Conservation (phyloP, 2,888 invertebrate genomes). For the Tiliacea citrago region DNA sequence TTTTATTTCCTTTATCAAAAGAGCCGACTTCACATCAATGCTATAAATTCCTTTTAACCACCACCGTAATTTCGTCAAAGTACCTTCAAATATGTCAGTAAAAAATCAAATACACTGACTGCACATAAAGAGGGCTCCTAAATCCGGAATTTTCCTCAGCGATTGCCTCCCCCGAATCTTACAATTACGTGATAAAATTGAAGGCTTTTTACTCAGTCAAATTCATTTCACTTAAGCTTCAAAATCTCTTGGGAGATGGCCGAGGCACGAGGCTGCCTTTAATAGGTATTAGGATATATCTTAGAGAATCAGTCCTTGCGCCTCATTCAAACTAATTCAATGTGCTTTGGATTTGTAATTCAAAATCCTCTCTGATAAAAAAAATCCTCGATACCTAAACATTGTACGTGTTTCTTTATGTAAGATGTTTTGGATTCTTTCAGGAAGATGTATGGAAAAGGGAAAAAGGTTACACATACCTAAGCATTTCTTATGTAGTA, state of each 20-base stretch:
- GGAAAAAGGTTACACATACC: not conserved
- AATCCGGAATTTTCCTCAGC: slow-evolving; percentile 61
- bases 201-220: slow-evolving; percentile 78
- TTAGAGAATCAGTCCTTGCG: slow-evolving; percentile 66
- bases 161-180: slow-evolving; percentile 67
- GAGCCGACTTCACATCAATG: not conserved
- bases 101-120: slow-evolving; percentile 61
- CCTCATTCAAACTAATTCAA: slow-evolving; percentile 67
- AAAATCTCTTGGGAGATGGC: slow-evolving; percentile 71
- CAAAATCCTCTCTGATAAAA: slow-evolving; percentile 48
- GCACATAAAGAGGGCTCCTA: slow-evolving; percentile 50
- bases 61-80: slow-evolving; percentile 33
- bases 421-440: not conserved
- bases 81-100: slow-evolving; percentile 47
- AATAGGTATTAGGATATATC: slow-evolving; percentile 73
- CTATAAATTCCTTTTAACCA: slow-evolving; percentile 25
- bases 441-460: not conserved
- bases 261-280: slow-evolving; percentile 69
- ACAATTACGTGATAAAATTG: slow-evolving; percentile 83
- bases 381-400: slow-evolving; percentile 13
- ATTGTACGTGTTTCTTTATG: slow-evolving; percentile 28
- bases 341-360: slow-evolving; percentile 68
- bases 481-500: not conserved
- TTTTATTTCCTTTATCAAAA: slow-evolving; percentile 11
- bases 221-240: slow-evolving; percentile 79